Conservation (phyloP, 1,140 invertebrate species). For the Trinorchestia longiramus region DNA sequence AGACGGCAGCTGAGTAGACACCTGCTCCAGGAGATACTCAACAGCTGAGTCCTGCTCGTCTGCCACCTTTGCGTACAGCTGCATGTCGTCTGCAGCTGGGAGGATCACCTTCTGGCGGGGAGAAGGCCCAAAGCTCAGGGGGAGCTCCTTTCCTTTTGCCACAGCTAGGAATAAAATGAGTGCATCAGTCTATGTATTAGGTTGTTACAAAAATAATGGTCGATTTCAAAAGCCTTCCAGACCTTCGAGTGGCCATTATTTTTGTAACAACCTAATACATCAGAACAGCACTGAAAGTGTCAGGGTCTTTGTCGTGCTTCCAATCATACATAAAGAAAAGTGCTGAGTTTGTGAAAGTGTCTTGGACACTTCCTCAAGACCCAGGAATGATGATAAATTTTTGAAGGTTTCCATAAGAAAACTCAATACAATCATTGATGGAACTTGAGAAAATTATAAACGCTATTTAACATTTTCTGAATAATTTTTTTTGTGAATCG, state of each 20-base stretch:
- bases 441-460: too few species aligned
- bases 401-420: too few species aligned
- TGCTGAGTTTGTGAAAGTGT: background rate
- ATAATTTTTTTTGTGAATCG: too few species aligned
- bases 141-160: background rate
- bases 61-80: constrained; percentile 14
- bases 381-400: too few species aligned
- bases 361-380: background rate
- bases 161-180: background rate
- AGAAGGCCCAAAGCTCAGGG: constrained; percentile 5
- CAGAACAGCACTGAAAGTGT: too few species aligned
- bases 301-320: background rate
- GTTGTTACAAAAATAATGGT: too few species aligned
- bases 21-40: background rate
- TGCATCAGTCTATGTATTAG: background rate
- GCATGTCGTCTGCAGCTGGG: constrained; percentile 30
- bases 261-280: too few species aligned
- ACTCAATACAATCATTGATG: too few species aligned
- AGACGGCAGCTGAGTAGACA: background rate
- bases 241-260: too few species aligned
- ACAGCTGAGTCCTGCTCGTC: constrained; percentile 2
- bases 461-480: too few species aligned
- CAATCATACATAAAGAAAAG: background rate
- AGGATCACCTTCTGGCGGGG: background rate
- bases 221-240: too few species aligned